phyloP scores from a whole-genome alignment of 1,140 invertebrate genomes.

The Trachymyrmex septentrionalis region DNA sequence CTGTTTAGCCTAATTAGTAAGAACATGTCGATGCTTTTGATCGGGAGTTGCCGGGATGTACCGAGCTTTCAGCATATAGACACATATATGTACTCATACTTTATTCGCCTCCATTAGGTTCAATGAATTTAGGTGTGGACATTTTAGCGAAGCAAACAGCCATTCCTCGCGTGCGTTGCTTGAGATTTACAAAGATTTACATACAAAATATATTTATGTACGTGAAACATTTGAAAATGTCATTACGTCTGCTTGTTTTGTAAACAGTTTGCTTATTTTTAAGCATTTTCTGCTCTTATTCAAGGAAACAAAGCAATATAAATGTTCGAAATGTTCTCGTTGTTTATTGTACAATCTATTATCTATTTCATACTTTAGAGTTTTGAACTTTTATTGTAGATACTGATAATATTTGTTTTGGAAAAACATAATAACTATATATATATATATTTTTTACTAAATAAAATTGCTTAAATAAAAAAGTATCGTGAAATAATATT shows the following conservation, averaged over 20 bases:
- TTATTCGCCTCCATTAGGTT: conserved; percentile 68
- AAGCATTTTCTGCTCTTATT: neutral
- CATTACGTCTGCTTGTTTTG: neutral
- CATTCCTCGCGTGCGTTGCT: neutral
- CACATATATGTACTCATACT: neutral
- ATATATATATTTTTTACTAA: neutral
- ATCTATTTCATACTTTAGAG: neutral
- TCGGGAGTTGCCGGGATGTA: conserved; percentile 1
- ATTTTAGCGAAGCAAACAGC: conserved; percentile 22
- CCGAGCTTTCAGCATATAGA: conserved; percentile 14
- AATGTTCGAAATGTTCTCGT: neutral
- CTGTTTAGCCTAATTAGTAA: conserved; percentile 54
- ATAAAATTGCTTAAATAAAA: neutral
- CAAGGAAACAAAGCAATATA: neutral
- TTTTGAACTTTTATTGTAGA: conserved; percentile 13
- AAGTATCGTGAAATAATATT: neutral
- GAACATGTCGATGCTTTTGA: conserved; percentile 56
- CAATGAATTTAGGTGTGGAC: conserved; percentile 58
- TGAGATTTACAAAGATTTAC: conserved; percentile 16
- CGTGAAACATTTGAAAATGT: neutral
- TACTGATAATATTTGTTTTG: neutral
- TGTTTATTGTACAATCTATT: neutral
- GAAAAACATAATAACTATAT: neutral
- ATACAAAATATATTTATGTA: neutral
- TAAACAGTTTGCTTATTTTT: neutral